Evolutionary conservation across 2,113 vertebrate species (phyloP).

Genomic region (Myotis brandtii): DNA sequence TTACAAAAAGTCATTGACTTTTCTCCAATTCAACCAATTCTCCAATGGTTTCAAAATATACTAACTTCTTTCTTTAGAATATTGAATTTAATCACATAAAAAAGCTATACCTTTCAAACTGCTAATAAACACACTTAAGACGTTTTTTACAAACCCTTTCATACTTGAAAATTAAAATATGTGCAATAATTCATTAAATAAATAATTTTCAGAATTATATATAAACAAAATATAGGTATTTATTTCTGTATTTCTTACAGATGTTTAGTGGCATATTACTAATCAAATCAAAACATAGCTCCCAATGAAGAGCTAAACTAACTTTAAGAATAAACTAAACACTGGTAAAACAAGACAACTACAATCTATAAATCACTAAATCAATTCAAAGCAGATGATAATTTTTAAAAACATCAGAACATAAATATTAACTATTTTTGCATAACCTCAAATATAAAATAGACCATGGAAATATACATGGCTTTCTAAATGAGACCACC

Average conservation of each 20-base stretch:
- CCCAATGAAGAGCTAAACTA: slow-evolving; percentile 25
- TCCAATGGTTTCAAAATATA: slow-evolving; percentile 74
- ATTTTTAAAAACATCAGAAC: neutral
- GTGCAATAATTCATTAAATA: slow-evolving; percentile 50
- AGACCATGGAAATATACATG: neutral
- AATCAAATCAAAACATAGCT: slow-evolving; percentile 53
- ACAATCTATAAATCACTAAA: neutral
- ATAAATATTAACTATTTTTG: slow-evolving; percentile 39
- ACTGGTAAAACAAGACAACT: slow-evolving; percentile 6
- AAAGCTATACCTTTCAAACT: slow-evolving; percentile 72
- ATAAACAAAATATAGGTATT: slow-evolving; percentile 18
- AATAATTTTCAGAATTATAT: slow-evolving; percentile 48
- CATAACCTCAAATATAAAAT: slow-evolving; percentile 20
- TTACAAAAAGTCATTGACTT: slow-evolving; percentile 54
- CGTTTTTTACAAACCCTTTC: slow-evolving; percentile 47
- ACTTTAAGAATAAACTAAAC: slow-evolving; percentile 56
- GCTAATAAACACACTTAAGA: slow-evolving; percentile 64
- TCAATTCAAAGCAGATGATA: slow-evolving; percentile 27
- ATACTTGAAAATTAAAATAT: slow-evolving; percentile 55
- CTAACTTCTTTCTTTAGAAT: slow-evolving; percentile 68
- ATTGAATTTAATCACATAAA: slow-evolving; percentile 67
- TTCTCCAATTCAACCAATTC: slow-evolving; percentile 50
- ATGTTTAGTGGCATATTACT: slow-evolving; percentile 27
- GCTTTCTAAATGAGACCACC: neutral
- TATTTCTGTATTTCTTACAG: slow-evolving; percentile 31